Base-by-base conservation (phyloP, 2,888 invertebrate genomes). In the Troides oblongomaculatus region DNA sequence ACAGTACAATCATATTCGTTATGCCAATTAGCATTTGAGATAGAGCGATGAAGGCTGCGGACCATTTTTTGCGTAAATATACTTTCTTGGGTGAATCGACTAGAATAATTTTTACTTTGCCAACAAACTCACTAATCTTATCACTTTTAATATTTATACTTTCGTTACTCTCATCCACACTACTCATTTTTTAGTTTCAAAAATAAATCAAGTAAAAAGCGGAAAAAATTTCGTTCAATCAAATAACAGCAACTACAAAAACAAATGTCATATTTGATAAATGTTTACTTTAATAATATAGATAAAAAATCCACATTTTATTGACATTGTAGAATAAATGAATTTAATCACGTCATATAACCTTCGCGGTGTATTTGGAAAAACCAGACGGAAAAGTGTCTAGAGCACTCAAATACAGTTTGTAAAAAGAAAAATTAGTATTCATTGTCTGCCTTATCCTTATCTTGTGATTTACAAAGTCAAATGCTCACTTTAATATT, bases 51-150 rank as follows among this genome's bases (percentile, higher is more conserved):
- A 79, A 61, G 0, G 79, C 82, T 5, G 86, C 79, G 7, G 76
- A 74, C 66, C 78, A 78, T 57, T 70, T 70, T 61, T 78, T 81
- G 14, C 72, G 72, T 4, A 61, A 43, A 71, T 85, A 82, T 5
- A 79, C 73, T 4, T 64, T 69, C 56, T 72, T 69, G 0, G 82
- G 75, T 2, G 82, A 78, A 21, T 88, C 84, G 2, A 89, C 78
- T n/a, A 88, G 72, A 58, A 87, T 72, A 64, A 89, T 85, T 74
- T 83, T 88, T 21, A 89, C 87, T 0, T 86, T 87, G 6, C 89
- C 88, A 5, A 84, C 77, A 60, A 85, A 88, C 71, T 87, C 86
- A 21, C 75, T 62, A 7, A 72, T 71, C 30, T 75, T 71, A 23
- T 73, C 71, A 7, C 70, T 67, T 39, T 69, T 69, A n/a, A n/a